A percentile compares a stretch with the other conserved stretches of the same genome.
phyloP scores from a whole-genome alignment of 2,113 vertebrate species.

The Protomyctophum bolini region DNA sequence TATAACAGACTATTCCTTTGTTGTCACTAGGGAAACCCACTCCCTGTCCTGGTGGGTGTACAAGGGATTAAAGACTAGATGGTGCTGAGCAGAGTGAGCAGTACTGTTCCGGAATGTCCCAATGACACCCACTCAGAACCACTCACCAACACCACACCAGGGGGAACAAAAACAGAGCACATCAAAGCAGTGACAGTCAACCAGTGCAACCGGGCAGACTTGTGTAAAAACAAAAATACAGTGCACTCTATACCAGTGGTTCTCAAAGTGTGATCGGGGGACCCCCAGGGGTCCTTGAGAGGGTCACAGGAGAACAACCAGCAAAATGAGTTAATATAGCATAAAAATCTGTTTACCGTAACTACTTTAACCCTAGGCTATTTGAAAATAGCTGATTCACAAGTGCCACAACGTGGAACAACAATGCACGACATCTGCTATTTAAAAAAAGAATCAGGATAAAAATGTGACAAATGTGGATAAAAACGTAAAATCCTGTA shows the following conservation, averaged over 20 bases:
- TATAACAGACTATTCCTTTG: background rate
- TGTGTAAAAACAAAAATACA: conserved; percentile 13
- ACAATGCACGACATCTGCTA: no score
- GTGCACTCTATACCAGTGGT: background rate
- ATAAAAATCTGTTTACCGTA: no score
- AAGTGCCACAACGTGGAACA: no score
- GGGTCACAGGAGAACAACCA: no score
- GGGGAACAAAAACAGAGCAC: no score
- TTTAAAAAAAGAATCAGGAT: no score
- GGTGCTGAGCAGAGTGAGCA: conserved; percentile 48
- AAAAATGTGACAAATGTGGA: no score
- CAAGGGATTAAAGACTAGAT: conserved; percentile 10
- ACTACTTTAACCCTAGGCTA: no score
- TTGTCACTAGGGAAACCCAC: conserved; percentile 14
- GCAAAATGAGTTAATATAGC: no score
- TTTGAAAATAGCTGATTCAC: no score
- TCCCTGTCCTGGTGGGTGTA: background rate
- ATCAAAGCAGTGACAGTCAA: no score
- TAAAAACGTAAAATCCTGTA: no score
- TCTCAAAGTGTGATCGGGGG: background rate
- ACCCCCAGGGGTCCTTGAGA: background rate
- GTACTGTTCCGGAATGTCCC: conserved; percentile 36
- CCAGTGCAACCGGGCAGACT: conserved; percentile 6
- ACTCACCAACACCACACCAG: conserved; percentile 25
- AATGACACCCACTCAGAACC: conserved; percentile 40